Evolutionary conservation across 2,888 invertebrate species (phyloP).

Genomic region (Parnassius mnemosyne): DNA sequence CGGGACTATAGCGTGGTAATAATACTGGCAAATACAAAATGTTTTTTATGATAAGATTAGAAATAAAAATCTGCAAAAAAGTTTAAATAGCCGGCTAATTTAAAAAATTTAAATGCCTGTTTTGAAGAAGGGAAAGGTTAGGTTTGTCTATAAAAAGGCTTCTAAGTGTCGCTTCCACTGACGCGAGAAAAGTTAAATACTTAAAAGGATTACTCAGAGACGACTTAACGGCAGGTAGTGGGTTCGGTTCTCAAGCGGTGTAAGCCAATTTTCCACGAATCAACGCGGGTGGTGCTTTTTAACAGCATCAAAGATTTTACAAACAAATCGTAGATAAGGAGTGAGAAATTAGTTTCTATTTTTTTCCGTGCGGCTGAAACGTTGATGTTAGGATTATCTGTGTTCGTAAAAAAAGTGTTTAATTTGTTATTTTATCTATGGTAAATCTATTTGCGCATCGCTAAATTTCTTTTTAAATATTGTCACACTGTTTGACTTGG

Average conservation of each 20-base stretch:
- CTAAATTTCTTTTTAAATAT: not conserved
- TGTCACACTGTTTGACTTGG: not conserved
- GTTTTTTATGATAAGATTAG: too few relatives aligned
- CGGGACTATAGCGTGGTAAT: too few relatives aligned
- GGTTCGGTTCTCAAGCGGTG: constrained; percentile 40
- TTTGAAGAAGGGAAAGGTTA: not conserved
- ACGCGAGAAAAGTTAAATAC: constrained; percentile 51
- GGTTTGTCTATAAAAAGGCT: not conserved
- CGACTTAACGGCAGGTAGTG: constrained; percentile 48
- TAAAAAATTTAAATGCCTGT: not conserved
- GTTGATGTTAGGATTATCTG: constrained; percentile 20
- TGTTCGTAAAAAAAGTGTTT: constrained; percentile 10
- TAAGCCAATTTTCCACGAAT: constrained; percentile 52
- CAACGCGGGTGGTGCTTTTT: constrained; percentile 57
- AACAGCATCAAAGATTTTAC: constrained; percentile 49
- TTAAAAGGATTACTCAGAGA: constrained; percentile 51
- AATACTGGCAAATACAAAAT: too few relatives aligned
- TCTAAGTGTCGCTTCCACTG: constrained; percentile 39
- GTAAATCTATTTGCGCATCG: constrained; percentile 14
- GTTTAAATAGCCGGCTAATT: not conserved
- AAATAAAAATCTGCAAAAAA: not conserved
- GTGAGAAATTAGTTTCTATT: constrained; percentile 36
- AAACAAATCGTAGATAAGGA: constrained; percentile 43
- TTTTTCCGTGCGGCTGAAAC: constrained; percentile 28
- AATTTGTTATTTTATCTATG: constrained; percentile 18